Conservation (phyloP, 2,113 vertebrate genomes). For the Plectropomus leopardus region DNA sequence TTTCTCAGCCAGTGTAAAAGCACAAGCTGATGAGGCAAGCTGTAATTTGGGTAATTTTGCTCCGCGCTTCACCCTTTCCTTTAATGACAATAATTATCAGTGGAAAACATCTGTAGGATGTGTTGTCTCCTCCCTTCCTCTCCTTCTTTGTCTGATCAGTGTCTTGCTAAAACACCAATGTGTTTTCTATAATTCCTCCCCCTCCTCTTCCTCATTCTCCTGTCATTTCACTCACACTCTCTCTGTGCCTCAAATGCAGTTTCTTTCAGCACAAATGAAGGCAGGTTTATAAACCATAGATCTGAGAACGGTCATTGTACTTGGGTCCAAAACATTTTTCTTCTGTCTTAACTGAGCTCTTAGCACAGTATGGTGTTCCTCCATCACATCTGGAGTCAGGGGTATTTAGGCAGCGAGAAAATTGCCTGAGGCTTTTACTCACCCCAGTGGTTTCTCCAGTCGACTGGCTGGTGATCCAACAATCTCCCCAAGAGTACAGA, state of each 20-base stretch:
- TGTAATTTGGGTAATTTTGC: constrained; percentile 71
- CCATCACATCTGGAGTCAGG: constrained; percentile 27
- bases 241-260: not conserved
- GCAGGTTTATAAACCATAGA: not conserved
- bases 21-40: constrained; percentile 39
- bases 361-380: constrained; percentile 18
- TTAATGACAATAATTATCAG: constrained; percentile 76
- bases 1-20: constrained; percentile 35
- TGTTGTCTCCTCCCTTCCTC: constrained; percentile 15
- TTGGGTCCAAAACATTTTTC: constrained; percentile 12
- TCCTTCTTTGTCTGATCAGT: constrained; percentile 53
- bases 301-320: constrained; percentile 1
- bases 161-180: constrained; percentile 34
- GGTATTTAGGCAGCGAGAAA: constrained; percentile 17
- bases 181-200: constrained; percentile 9
- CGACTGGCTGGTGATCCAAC: constrained; percentile 95
- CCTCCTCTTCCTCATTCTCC: constrained; percentile 4
- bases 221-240: not conserved
- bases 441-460: constrained; percentile 95
- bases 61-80: constrained; percentile 41
- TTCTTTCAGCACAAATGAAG: constrained; percentile 22
- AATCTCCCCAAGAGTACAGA: constrained; percentile 96
- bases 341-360: constrained; percentile 11
- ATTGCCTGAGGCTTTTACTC: constrained; percentile 76
- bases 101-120: constrained; percentile 67